Evolutionary conservation across 2,888 invertebrate genomes (phyloP), one percentile per base, ranked within the genome.

Genomic region (Hirtodrosophila cameraria): DNA sequence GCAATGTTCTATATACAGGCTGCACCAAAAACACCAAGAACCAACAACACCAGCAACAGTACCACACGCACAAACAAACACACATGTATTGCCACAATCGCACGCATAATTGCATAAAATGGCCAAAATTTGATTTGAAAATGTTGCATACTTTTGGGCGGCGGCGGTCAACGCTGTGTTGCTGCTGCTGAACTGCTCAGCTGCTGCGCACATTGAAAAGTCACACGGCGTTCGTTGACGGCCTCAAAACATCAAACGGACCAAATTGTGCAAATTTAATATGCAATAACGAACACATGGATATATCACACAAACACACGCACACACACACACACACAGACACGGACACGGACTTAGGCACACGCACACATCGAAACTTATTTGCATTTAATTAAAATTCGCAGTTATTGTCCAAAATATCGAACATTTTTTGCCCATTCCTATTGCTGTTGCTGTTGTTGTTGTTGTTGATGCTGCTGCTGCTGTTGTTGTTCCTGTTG

Each of bases 51-150:
- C 20, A 3, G 25, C 23, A 15, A 1, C 31, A 31, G 9, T 11
- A 50, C 13, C 12, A 7, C n/a, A 35, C 12, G 7, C 8, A 30
- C 33, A 39, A 30, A 54, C 25, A 53, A 13, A 41, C 25, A 42
- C 43, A 60, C 33, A 61, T n/a, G 23, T 33, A 61, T 16, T 12
- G 55, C 83, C 84, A 60, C 80, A 81, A 83, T 77, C 72, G 72
- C 78, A 70, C 77, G 84, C 84, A 83, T 83, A 83, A 80, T 81
- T 81, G 80, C 80, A 81, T 83, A 67, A 72, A 83, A 81, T 72
- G 59, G 53, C 48, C 63, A 54, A 79, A 80, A 83, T 80, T 83
- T 77, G 83, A 80, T 81, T 81, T 72, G 54, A 60, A 76, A 82
- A 67, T 74, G 74, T 57, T 70, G 75, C 78, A 81, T 69, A 73